Evolutionary conservation across 2,113 vertebrate species (phyloP), one percentile per base, ranked within the genome.

Genomic region (Strix uralensis): DNA sequence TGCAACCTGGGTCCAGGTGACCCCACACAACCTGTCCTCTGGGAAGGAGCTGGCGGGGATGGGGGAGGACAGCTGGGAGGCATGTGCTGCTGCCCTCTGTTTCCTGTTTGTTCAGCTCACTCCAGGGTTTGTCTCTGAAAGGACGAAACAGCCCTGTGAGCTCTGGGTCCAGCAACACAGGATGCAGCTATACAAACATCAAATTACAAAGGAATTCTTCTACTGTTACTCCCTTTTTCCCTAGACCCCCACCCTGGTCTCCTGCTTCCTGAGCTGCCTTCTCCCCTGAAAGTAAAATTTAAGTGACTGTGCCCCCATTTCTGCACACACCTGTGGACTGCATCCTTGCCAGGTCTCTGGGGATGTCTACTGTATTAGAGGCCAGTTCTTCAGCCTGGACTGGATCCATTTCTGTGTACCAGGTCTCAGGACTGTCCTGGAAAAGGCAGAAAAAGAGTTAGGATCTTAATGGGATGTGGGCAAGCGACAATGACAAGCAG

Each of bases 401-500:
- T 77, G 86, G 93, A 81, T 98, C 97, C 49, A 98, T 94, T 84
- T 98, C 98, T 97, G 97, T 93, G 94, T 99, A 98, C 71, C 98
- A 85, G 14, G 94, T 96, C 78, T 98, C 97, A 25, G 98, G 79
- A 61, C 97, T 97, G 86, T 58, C 97, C 98, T 98, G 55, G 79
- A 86, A 90, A 72, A 92, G 61, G 73, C 9, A 78, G 52, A 17
- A 91, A 13, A 16, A 59, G 16, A 7, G 5, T 63, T 51, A 51
- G 6, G 34, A 59, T n/a, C 15, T 58, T 81, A 40, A 32, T 54
- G 16, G 40, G 44, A 44, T 25, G 8, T 26, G 15, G 38, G 11
- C 22, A 66, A 69, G 26, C 10, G 29, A 21, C 7, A 46, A 44
- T 65, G 52, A 34, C 12, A n/a, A 66, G 44, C 21, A 81, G 42